Evolutionary conservation across 2,113 vertebrate species (phyloP).

Genomic region (Isichthys henryi): DNA sequence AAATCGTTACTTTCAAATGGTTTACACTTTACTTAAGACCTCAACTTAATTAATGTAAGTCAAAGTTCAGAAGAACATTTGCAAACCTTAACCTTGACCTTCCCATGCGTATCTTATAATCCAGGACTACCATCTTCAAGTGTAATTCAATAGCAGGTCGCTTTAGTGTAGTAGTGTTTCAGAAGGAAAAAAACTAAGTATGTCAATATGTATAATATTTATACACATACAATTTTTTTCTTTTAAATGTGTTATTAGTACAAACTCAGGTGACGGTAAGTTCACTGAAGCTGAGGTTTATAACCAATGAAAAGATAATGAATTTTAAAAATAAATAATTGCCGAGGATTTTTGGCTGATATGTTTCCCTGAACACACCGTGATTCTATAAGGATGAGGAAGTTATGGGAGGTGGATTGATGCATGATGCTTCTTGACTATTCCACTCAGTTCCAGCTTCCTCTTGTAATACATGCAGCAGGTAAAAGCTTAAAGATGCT

Average conservation of each 20-base stretch:
- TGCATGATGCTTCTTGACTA: not conserved
- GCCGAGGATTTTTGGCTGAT: not conserved
- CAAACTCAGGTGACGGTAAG: not conserved
- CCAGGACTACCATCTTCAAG: not conserved
- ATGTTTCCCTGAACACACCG: not conserved
- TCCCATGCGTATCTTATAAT: not conserved
- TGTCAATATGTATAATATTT: not conserved
- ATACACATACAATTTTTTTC: not conserved
- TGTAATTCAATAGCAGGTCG: not conserved
- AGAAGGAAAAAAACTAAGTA: not conserved
- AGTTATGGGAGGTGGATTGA: not conserved
- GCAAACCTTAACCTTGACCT: not conserved
- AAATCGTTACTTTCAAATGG: not conserved
- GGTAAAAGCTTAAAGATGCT: not conserved
- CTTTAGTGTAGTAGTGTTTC: not conserved
- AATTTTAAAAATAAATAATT: not conserved
- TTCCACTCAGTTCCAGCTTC: not conserved
- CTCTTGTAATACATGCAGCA: not conserved
- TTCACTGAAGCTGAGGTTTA: not conserved
- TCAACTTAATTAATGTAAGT: not conserved
- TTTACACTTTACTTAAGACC: not conserved
- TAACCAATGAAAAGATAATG: not conserved
- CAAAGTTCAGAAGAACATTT: not conserved
- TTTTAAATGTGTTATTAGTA: not conserved
- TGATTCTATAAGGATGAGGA: not conserved